Base-by-base conservation (phyloP, 2,113 vertebrate species). In the Amazona vittata region DNA sequence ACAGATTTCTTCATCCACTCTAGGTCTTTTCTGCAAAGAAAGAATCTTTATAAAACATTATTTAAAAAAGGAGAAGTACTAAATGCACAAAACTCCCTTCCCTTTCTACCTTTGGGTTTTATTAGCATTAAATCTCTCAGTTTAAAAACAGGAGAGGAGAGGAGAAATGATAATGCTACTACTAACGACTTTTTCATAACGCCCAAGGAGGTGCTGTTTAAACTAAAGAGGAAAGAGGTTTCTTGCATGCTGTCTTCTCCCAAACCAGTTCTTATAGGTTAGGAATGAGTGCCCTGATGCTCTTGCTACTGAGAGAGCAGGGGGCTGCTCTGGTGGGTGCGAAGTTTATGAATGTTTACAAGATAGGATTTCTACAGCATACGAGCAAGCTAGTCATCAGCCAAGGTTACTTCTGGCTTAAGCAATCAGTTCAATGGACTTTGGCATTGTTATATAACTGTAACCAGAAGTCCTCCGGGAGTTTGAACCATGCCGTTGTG, bases 401-500 rank as follows among this genome's bases (percentile, higher is more conserved):
- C 47, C 77, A 94, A 75, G 63, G 89, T 85, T 94, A 80, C 89
- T 90, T 92, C 35, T 92, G 69, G 82, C 39, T 94, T 89, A 50
- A 93, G 65, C 74, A 91, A 93, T 83, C 93, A 49, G 41, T 53
- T 89, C 86, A 86, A 69, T 65, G 52, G 90, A 86, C 77, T 91
- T 94, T 11, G 89, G 79, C 77, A 93, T 70, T 80, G 92, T 95
- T 95, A 87, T 49, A 77, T 83, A 97, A 96, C 64, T 90, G 59
- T 65, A 95, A 94, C 53, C 74, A 91, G 86, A 94, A 94, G 16
- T 80, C 90, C 37, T 57, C 79, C 68, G 76, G 50, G 86, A 96
- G 78, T 75, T 77, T 50, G 79, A 95, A 47, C 85, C 69, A 62
- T 29, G 75, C n/a, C 46, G 75, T 49, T 94, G 69, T 59, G 86